These are phyloP conservation scores for Dicaeum eximium DNA, from an alignment of 2,113 vertebrate genomes.

Conservation along the genomic window DNA sequence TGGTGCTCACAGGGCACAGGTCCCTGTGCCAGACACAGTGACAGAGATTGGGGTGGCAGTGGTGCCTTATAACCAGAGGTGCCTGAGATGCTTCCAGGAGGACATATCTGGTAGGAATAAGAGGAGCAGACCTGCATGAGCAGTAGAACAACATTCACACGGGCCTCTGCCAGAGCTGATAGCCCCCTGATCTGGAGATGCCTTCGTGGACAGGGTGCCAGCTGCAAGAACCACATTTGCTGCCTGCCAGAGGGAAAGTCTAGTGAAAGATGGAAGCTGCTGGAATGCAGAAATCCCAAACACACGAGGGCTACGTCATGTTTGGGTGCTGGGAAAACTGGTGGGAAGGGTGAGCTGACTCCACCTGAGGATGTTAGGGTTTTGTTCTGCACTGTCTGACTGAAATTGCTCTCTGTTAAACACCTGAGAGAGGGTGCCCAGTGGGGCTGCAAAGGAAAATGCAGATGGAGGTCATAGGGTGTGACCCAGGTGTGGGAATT, in stretches of 20 bases:
- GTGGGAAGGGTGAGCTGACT: neutral
- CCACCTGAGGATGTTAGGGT: neutral
- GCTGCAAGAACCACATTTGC: neutral
- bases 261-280: neutral
- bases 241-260: neutral
- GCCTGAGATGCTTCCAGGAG: neutral
- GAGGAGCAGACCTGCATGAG: neutral
- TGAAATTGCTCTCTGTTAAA: neutral
- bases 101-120: neutral
- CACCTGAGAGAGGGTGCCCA: neutral
- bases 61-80: neutral
- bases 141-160: neutral
- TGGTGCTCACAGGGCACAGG: neutral
- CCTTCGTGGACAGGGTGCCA: neutral
- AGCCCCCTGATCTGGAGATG: neutral
- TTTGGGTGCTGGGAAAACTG: neutral
- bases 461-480: neutral
- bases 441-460: neutral
- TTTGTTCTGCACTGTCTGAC: neutral
- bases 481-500: neutral
- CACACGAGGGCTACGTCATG: rapidly evolving
- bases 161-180: neutral
- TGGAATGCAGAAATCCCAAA: neutral
- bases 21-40: neutral
- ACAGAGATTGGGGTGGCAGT: neutral